Conservation (phyloP, 2,888 invertebrate genomes). For the Dascillus cervinus region DNA sequence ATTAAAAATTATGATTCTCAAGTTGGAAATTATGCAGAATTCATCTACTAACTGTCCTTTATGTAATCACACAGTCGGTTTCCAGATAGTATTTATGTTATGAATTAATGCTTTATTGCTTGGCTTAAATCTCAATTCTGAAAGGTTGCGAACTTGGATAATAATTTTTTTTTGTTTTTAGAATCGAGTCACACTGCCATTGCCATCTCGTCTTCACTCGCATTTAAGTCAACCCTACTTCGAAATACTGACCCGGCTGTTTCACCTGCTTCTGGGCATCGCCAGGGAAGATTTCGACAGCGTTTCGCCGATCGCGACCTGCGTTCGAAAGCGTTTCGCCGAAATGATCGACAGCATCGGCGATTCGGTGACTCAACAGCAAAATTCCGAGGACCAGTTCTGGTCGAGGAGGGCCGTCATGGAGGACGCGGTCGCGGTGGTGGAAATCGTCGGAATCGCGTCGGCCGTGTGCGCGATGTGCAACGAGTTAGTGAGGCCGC, state of each 20-base stretch:
- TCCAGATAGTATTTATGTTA: no score
- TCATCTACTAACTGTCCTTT: no score
- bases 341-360: conserved; percentile 23
- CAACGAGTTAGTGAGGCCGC: conserved; percentile 46
- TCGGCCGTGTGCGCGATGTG: conserved; percentile 51
- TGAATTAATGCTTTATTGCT: no score
- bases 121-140: no score
- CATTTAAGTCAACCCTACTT: conserved; percentile 30
- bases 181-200: conserved; percentile 30
- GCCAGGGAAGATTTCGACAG: conserved; percentile 14
- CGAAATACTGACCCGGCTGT: conserved; percentile 26
- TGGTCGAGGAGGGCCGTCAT: conserved; percentile 47
- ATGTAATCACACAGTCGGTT: no score
- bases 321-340: conserved; percentile 28
- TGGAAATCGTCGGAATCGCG: conserved; percentile 57
- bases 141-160: background rate
- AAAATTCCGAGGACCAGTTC: conserved; percentile 37
- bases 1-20: no score
- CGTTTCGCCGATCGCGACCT: conserved; percentile 23
- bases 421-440: conserved; percentile 50
- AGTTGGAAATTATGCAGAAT: no score
- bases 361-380: conserved; percentile 34
- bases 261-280: conserved; percentile 27
- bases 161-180: conserved; percentile 18
- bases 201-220: conserved; percentile 34